Evolutionary conservation across 2,113 vertebrate genomes (phyloP), one percentile per base, ranked within the genome.

Genomic region (Malurus elegans): DNA sequence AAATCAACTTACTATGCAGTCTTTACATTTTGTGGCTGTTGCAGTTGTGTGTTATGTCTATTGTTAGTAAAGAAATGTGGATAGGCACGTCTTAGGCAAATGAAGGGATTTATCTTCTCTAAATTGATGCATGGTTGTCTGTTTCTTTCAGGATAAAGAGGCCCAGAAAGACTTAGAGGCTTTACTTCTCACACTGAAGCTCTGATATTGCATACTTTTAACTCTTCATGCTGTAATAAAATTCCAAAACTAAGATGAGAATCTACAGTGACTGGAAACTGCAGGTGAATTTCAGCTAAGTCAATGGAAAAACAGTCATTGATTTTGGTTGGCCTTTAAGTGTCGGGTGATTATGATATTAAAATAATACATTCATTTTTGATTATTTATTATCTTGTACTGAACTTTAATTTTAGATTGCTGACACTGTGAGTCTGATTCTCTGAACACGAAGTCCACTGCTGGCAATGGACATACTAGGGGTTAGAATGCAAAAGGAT

Each of bases 91-190:
- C 74, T 86, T 71, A 81, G 84, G 65, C 62, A 90, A 84, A 51
- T 79, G 54, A 93, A 75, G 53, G 61, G 70, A 89, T 92, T 93
- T 92, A 90, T 84, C 71, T 74, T 70, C 88, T 96, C 83, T 94
- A 82, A 96, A 26, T 94, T 85, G 67, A 79, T 96, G 67, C 75
- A 57, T 94, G 89, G 66, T 79, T 95, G 51, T 93, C 82, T 97
- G 95, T 97, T 93, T 88, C 95, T 97, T 93, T 76, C 95, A 99
- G 99, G 99, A 99, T 92, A 97, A 98, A 96, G 98, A 99, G 40
- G 98, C 98, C 90, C 98, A 99, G 89, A 98, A 98, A 93, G 98
- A 99, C 81, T 96, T 99, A 93, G 98, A 98, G 90, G 94, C 92
- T 86, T 97, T 99, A 83, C 97, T 97, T 50, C 95, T 95, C 32